phyloP scores from a whole-genome alignment of 2,797 vertebrate species.

The Takifugu ocellatus region DNA sequence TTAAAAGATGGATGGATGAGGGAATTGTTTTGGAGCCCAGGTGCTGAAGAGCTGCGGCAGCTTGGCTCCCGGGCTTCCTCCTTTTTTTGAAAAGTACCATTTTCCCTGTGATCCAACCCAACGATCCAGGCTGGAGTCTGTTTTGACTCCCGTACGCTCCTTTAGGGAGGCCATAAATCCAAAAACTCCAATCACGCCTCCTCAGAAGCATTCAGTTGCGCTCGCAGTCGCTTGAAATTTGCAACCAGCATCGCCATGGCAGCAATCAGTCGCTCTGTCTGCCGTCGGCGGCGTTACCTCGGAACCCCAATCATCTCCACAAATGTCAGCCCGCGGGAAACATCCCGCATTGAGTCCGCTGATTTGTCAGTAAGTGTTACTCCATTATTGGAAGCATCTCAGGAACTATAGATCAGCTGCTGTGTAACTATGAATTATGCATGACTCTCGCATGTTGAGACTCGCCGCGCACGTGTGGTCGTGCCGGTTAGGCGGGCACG shows the following conservation, averaged over 20 bases:
- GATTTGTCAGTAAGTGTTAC: constrained; percentile 43
- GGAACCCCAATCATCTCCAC: constrained; percentile 33
- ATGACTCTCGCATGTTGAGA: constrained; percentile 24
- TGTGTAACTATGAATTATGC: constrained; percentile 54
- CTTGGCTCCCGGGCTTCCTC: no score
- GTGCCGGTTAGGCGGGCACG: constrained; percentile 6
- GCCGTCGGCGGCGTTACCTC: constrained; percentile 32
- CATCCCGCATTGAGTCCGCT: constrained; percentile 34
- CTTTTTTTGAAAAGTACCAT: no score
- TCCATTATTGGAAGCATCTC: constrained; percentile 33
- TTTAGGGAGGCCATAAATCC: constrained; percentile 9
- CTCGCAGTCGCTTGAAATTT: background rate
- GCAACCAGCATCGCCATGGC: background rate
- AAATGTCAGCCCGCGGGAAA: constrained; percentile 33
- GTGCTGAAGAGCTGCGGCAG: no score
- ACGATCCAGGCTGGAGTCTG: no score
- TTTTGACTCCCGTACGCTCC: no score
- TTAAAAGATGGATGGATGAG: no score
- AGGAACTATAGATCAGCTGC: constrained; percentile 44
- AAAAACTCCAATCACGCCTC: constrained; percentile 12
- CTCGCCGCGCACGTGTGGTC: constrained; percentile 21
- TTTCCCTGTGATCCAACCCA: no score
- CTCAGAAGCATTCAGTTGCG: no score
- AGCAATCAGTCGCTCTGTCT: no score
- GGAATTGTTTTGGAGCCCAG: no score